These are phyloP conservation scores for Drosophila sp. DNA, from an alignment of 1,140 invertebrate genomes.

Conservation along the genomic window DNA sequence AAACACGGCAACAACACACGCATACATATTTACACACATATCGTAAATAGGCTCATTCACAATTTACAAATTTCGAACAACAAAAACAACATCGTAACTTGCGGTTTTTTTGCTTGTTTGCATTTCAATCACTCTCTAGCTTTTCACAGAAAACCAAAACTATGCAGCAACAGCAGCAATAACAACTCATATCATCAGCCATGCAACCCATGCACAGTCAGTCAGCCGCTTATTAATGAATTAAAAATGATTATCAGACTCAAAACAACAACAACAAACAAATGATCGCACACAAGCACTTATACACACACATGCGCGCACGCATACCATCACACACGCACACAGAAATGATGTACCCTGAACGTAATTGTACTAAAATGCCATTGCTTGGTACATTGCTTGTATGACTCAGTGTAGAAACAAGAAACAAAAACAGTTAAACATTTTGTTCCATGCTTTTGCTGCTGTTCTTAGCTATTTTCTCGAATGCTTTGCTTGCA, in stretches of 20 bases:
- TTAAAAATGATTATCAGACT: conserved; percentile 72
- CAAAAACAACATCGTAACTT: conserved; percentile 24
- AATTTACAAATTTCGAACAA: conserved; percentile 51
- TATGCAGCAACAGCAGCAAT: conserved; percentile 22
- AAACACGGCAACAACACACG: conserved; percentile 42
- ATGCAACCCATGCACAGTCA: conserved; percentile 44
- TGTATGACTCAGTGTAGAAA: conserved; percentile 64
- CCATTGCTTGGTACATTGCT: conserved; percentile 58
- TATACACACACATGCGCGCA: conserved; percentile 30
- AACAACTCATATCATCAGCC: conserved; percentile 49
- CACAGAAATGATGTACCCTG: conserved; percentile 31
- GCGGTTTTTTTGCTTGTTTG: conserved; percentile 68
- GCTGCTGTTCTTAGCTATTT: conserved; percentile 32
- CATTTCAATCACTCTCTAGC: conserved; percentile 62
- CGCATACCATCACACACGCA: conserved; percentile 32
- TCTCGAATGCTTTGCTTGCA: conserved; percentile 48
- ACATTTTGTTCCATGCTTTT: conserved; percentile 38
- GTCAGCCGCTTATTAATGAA: conserved; percentile 73
- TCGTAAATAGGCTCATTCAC: conserved; percentile 69
- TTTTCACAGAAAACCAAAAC: conserved; percentile 25
- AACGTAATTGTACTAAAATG: conserved; percentile 72
- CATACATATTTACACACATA: conserved; percentile 22
- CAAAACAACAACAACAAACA: conserved; percentile 59
- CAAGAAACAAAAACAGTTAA: conserved; percentile 38
- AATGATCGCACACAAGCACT: conserved; percentile 25